Percentiles rank a stretch among this genome's conserved stretches.
Evolutionary conservation across 1,140 invertebrate species (phyloP).

Genomic region (Pygmarrhopalites habei): DNA sequence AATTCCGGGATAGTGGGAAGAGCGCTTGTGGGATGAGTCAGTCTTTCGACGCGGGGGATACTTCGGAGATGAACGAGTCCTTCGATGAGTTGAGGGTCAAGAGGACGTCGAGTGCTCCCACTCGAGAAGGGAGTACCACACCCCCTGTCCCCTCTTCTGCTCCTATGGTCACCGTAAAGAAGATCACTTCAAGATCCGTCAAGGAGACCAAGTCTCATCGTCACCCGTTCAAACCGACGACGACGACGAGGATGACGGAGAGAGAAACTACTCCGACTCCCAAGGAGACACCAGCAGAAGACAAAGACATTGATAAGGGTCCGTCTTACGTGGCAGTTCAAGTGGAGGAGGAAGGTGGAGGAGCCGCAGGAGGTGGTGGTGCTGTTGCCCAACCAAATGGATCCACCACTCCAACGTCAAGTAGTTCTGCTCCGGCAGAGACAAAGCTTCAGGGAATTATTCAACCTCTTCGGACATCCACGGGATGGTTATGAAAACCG

Average conservation of each 20-base stretch:
- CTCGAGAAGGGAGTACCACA: slow-evolving; percentile 30
- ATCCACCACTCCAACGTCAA: background rate
- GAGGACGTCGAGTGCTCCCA: slow-evolving; percentile 36
- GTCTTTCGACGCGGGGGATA: slow-evolving; percentile 30
- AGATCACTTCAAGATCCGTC: background rate
- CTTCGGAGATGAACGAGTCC: slow-evolving; percentile 22
- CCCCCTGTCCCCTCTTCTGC: slow-evolving; percentile 28
- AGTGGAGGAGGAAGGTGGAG: slow-evolving; percentile 22
- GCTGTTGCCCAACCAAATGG: background rate
- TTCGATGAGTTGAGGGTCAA: slow-evolving; percentile 34
- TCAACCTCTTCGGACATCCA: slow-evolving; percentile 34
- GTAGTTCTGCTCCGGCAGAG: background rate
- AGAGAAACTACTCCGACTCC: slow-evolving; percentile 11
- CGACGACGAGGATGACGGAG: too few relatives aligned
- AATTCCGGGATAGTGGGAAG: slow-evolving; percentile 36
- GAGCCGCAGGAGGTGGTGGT: slow-evolving; percentile 5
- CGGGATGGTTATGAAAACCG: slow-evolving; percentile 36
- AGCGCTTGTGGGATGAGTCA: slow-evolving; percentile 30
- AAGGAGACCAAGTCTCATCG: too few relatives aligned
- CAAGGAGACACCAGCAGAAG: background rate
- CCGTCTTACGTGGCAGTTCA: slow-evolving; percentile 19
- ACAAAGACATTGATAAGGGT: too few relatives aligned
- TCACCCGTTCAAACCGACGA: too few relatives aligned
- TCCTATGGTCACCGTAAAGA: slow-evolving; percentile 19
- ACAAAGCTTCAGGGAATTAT: slow-evolving; percentile 37